A percentile compares a stretch with the other conserved stretches of the same genome.
These are phyloP conservation scores for fruit fly (Drosophila melanogaster) DNA, from an alignment of 1,140 invertebrate species.

Conservation along the genomic window DNA sequence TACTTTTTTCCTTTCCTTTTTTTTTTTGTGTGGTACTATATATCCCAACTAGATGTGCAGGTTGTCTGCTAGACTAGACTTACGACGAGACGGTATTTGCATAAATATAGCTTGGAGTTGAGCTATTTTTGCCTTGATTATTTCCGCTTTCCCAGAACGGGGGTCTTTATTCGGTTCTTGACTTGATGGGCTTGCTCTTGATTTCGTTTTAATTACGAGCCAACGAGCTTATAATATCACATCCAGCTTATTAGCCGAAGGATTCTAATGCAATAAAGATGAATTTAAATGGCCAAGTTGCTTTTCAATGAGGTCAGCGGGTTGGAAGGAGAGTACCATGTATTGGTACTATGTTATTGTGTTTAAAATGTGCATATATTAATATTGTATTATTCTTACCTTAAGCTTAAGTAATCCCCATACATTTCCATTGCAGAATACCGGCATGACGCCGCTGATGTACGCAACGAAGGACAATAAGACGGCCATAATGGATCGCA, in stretches of 20 bases:
- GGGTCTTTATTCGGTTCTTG: slow-evolving; percentile 5
- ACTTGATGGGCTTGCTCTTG: slow-evolving; percentile 59
- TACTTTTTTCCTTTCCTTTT: not conserved
- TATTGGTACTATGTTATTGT: too few species aligned
- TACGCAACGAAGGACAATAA: slow-evolving; percentile 97
- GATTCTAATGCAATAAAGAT: slow-evolving; percentile 27
- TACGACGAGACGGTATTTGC: slow-evolving; percentile 44
- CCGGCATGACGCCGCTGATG: slow-evolving; percentile 97
- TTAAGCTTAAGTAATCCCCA: not conserved
- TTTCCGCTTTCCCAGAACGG: slow-evolving; percentile 7
- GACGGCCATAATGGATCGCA: slow-evolving; percentile 93
- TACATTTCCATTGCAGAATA: slow-evolving; percentile 87
- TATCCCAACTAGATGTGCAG: slow-evolving; percentile 1
- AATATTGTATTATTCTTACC: too few species aligned
- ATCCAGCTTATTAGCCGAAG: not conserved
- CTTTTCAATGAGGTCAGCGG: not conserved
- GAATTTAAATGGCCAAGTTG: not conserved
- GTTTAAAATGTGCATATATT: too few species aligned
- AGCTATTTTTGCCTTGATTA: slow-evolving; percentile 46
- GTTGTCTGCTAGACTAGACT: slow-evolving; percentile 61
- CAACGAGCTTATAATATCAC: slow-evolving; percentile 26
- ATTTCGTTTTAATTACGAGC: slow-evolving; percentile 69
- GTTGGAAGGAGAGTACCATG: too few species aligned
- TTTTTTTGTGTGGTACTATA: slow-evolving; percentile 6
- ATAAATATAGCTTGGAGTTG: slow-evolving; percentile 42